Conservation (phyloP, 1,140 invertebrate species). For the Drosophila bocki region DNA sequence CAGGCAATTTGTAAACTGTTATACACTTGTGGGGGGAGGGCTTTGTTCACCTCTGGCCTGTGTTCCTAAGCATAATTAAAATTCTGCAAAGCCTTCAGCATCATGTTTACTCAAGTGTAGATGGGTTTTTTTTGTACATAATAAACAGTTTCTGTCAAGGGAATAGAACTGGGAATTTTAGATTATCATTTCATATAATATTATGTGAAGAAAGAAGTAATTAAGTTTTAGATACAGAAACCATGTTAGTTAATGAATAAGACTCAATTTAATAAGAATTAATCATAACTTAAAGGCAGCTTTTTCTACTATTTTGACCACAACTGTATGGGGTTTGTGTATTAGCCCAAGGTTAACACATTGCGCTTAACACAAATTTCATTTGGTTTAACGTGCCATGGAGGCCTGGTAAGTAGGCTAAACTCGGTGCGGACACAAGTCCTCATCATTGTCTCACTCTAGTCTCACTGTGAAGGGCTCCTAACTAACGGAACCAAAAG, state of each 20-base stretch:
- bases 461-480: conserved; percentile 30
- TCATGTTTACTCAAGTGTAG: conserved; percentile 68
- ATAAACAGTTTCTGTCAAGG: neutral
- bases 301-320: neutral
- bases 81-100: conserved; percentile 48
- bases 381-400: conserved; percentile 49
- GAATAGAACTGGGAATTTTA: neutral
- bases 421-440: conserved; percentile 48
- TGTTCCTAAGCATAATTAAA: conserved; percentile 62
- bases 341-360: conserved; percentile 40
- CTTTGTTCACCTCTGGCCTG: conserved; percentile 23
- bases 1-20: conserved; percentile 26
- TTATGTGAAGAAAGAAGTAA: neutral
- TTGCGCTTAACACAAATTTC: conserved; percentile 62
- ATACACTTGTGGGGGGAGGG: neutral
- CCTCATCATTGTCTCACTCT: conserved; percentile 38
- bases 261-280: neutral
- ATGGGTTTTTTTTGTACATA: conserved; percentile 12
- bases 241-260: neutral
- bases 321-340: neutral
- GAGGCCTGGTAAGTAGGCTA: conserved; percentile 43
- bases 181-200: neutral
- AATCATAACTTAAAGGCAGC: neutral
- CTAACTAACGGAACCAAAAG: conserved; percentile 41
- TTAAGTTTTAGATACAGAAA: neutral